Percentiles rank a stretch among this genome's conserved stretches.
Conservation (phyloP, 2,888 invertebrate genomes). For the Ophion slaviceki region DNA sequence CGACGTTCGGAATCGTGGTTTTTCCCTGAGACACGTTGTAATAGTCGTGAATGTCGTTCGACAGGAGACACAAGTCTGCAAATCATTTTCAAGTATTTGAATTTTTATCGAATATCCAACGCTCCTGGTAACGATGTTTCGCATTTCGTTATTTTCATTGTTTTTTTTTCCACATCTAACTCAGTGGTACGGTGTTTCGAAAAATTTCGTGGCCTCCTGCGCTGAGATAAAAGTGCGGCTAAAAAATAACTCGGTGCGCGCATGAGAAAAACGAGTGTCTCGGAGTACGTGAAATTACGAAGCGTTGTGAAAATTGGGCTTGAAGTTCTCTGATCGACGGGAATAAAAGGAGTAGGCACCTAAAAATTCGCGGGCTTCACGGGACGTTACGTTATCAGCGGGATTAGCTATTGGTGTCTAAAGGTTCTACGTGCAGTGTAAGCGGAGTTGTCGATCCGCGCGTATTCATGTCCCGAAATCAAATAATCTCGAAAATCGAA, state of each 20-base stretch:
- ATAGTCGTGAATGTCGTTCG: slow-evolving; percentile 96
- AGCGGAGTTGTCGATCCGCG: neutral
- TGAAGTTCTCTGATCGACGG: neutral
- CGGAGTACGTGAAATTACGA: neutral
- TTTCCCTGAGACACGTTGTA: slow-evolving; percentile 98
- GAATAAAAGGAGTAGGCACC: neutral
- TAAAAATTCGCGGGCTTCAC: neutral
- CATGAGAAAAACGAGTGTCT: neutral
- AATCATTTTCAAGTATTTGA: slow-evolving; percentile 65
- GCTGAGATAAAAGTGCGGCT: neutral
- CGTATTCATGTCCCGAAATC: too few relatives aligned
- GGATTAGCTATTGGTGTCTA: neutral
- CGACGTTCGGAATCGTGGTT: slow-evolving; percentile 96
- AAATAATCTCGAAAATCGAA: too few relatives aligned
- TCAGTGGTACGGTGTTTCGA: neutral
- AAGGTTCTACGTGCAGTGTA: neutral
- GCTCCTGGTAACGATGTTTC: neutral
- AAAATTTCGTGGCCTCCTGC: neutral
- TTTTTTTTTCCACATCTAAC: neutral
- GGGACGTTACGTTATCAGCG: neutral
- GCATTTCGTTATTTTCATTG: neutral
- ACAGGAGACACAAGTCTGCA: slow-evolving; percentile 92
- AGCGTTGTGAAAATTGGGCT: neutral
- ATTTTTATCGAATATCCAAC: slow-evolving; percentile 7
- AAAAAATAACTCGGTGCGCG: neutral